Conservation (phyloP, 2,797 vertebrate genomes). For the Myotis daubentonii region DNA sequence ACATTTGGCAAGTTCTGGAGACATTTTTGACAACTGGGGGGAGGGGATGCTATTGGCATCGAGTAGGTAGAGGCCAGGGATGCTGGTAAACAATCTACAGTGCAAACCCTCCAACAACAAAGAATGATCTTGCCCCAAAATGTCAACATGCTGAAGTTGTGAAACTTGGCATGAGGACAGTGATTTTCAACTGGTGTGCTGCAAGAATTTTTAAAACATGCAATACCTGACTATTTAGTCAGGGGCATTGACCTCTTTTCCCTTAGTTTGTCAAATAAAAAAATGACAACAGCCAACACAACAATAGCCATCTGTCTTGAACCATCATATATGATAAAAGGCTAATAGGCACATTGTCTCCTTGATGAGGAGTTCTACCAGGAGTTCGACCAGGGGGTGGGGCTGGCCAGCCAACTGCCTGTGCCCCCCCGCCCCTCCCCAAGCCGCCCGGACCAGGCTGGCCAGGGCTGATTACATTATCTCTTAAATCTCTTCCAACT, state of each 20-base stretch:
- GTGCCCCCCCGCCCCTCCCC: accelerated
- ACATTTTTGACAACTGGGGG: neutral
- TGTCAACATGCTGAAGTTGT: neutral
- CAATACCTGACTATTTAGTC: neutral
- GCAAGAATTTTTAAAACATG: neutral
- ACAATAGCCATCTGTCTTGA: neutral
- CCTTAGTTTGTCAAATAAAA: neutral
- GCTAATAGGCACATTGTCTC: no score
- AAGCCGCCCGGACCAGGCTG: no score
- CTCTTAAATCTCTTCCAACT: neutral
- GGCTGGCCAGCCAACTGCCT: no score
- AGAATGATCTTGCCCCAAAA: neutral
- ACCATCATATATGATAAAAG: no score
- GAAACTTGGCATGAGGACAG: neutral
- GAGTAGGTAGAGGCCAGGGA: neutral
- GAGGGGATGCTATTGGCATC: neutral
- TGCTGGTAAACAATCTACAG: neutral
- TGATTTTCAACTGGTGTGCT: neutral
- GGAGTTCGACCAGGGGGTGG: no score
- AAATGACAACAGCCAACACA: neutral
- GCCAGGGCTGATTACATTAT: neutral
- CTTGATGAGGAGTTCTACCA: no score
- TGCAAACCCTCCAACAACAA: neutral
- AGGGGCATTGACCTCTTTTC: neutral
- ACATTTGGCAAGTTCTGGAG: neutral